Evolutionary conservation across 2,888 invertebrate genomes (phyloP).

Genomic region (Anaspis maculata): DNA sequence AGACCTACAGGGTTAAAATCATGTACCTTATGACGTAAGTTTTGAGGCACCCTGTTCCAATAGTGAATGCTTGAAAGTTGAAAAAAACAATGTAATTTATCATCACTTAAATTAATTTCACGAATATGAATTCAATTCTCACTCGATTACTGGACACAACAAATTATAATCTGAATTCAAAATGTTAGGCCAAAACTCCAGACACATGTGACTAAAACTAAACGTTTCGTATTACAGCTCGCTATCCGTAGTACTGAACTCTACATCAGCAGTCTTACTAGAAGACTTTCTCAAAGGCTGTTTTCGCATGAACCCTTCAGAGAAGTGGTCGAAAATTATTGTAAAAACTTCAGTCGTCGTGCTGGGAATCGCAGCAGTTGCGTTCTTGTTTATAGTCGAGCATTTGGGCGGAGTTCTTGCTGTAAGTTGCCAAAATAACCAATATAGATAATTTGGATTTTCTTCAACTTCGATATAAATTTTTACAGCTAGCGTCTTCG

Average conservation of each 20-base stretch:
- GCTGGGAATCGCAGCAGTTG: conserved; percentile 56
- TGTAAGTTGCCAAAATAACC: conserved; percentile 49
- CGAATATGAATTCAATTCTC: no score
- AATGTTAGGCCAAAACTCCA: no score
- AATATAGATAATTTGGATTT: conserved; percentile 1
- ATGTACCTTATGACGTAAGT: no score
- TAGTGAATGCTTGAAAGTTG: no score
- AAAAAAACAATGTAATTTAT: no score
- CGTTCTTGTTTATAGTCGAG: conserved; percentile 61
- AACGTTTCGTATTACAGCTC: conserved; percentile 68
- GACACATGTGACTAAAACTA: no score
- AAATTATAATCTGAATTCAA: no score
- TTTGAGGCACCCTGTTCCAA: no score
- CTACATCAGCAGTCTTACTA: conserved; percentile 73
- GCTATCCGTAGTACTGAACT: conserved; percentile 80
- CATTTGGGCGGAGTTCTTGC: conserved; percentile 73
- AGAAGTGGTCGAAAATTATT: conserved; percentile 52
- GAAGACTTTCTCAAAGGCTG: conserved; percentile 75
- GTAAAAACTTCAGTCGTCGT: conserved; percentile 56
- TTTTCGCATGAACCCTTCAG: conserved; percentile 52
- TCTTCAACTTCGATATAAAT: not conserved
- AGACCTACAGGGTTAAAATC: no score
- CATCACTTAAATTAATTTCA: no score
- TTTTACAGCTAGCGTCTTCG: conserved; percentile 55
- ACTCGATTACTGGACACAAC: no score